These are phyloP conservation scores for Drosophila pruinosa DNA, from an alignment of 1,140 invertebrate species.

Conservation along the genomic window DNA sequence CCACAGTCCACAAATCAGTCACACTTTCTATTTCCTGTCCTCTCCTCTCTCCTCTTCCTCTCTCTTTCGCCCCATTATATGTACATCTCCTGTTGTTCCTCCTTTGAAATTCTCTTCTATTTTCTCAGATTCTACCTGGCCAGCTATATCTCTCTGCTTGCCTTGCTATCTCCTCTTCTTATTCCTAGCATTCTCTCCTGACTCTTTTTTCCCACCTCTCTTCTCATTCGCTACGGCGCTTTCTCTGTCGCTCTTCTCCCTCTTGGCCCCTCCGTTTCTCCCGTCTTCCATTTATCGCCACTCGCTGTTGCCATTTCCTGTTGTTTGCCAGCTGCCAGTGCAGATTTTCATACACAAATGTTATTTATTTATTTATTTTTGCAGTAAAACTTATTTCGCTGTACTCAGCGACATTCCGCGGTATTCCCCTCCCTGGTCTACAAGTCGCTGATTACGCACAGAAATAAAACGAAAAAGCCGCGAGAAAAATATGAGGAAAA, in stretches of 20 bases:
- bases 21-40: neutral
- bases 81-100: no score
- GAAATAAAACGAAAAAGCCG: slow-evolving; percentile 16
- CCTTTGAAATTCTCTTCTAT: no score
- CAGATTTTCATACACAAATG: slow-evolving; percentile 51
- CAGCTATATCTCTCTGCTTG: neutral
- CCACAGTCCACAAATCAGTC: neutral
- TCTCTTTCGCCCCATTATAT: no score
- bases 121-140: no score
- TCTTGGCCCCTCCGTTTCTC: neutral
- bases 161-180: neutral
- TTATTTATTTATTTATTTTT: slow-evolving; percentile 74
- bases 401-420: neutral
- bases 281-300: slow-evolving; percentile 27
- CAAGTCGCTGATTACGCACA: slow-evolving; percentile 50
- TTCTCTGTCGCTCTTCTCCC: neutral
- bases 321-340: slow-evolving; percentile 40
- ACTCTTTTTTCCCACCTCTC: neutral
- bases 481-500: slow-evolving; percentile 41
- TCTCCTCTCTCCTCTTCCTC: neutral
- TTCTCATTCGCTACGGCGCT: neutral
- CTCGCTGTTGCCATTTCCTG: slow-evolving; percentile 52
- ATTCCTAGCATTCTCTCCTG: neutral
- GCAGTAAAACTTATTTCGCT: slow-evolving; percentile 62
- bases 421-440: neutral